Percentiles rank a stretch among this genome's conserved stretches.
These are phyloP conservation scores for Hedychridium roseum DNA, from an alignment of 2,888 invertebrate genomes.

Conservation along the genomic window DNA sequence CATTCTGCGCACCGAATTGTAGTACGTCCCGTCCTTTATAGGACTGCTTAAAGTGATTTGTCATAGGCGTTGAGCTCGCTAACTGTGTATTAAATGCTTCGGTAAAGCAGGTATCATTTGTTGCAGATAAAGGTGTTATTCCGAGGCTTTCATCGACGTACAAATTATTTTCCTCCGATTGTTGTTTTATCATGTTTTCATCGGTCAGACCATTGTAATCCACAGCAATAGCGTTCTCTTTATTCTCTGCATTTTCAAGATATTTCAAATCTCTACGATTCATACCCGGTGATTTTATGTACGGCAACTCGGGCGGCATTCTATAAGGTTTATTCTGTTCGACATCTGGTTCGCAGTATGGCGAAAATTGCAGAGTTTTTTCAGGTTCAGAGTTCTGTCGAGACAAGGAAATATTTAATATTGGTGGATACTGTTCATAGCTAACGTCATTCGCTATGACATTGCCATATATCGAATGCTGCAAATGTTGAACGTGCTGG, in stretches of 20 bases:
- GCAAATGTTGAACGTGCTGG: constrained; percentile 40
- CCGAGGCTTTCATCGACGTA: constrained; percentile 58
- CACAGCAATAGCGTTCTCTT: constrained; percentile 54
- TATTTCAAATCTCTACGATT: constrained; percentile 59
- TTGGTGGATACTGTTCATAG: constrained; percentile 45
- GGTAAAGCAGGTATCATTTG: constrained; percentile 55
- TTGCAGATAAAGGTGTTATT: constrained; percentile 46
- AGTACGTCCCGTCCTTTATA: constrained; percentile 44
- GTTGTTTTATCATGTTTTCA: constrained; percentile 44
- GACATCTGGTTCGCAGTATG: constrained; percentile 46
- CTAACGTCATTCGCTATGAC: constrained; percentile 39
- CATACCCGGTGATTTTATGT: constrained; percentile 59
- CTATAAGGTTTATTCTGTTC: constrained; percentile 51
- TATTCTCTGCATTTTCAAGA: constrained; percentile 57
- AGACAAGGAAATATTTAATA: constrained; percentile 25
- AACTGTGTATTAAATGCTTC: constrained; percentile 53
- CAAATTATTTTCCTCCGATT: constrained; percentile 44
- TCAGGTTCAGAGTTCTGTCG: constrained; percentile 43
- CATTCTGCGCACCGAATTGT: constrained; percentile 37
- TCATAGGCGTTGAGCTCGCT: constrained; percentile 58
- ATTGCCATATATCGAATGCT: constrained; percentile 43
- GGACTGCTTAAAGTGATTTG: constrained; percentile 50
- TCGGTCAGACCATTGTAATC: constrained; percentile 52
- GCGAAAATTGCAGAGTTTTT: constrained; percentile 50
- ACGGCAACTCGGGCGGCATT: constrained; percentile 56